These are phyloP conservation scores for Phacellophora camtschatica DNA, from an alignment of 30 jellyfish, hydroid and myxozoan genomes.

Conservation along the genomic window DNA sequence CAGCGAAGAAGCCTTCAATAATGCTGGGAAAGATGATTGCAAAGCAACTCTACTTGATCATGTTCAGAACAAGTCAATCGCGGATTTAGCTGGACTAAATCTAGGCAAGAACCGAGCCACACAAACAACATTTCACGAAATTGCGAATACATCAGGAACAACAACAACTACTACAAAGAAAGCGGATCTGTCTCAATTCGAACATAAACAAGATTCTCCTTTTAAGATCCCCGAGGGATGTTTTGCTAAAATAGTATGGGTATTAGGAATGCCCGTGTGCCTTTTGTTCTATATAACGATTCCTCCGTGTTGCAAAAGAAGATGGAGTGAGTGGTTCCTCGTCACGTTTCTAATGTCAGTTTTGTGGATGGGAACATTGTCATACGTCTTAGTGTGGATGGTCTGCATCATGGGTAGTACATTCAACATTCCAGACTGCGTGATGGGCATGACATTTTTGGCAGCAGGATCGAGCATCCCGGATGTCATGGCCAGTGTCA, in stretches of 20 bases:
- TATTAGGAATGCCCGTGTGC: slow-evolving; percentile 95
- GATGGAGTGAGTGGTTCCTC: slow-evolving; percentile 93
- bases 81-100: slow-evolving; percentile 46
- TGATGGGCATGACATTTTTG: slow-evolving; percentile 99
- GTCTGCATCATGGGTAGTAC: slow-evolving; percentile 94
- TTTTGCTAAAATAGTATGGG: slow-evolving; percentile 80
- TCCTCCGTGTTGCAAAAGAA: slow-evolving; percentile 93
- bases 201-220: slow-evolving; percentile 94
- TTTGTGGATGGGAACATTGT: slow-evolving; percentile 92
- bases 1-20: background rate
- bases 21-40: background rate
- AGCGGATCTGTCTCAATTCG: slow-evolving; percentile 83
- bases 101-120: slow-evolving; percentile 44
- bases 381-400: slow-evolving; percentile 99
- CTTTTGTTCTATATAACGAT: slow-evolving; percentile 82
- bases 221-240: slow-evolving; percentile 81
- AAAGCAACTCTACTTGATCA: slow-evolving; percentile 8
- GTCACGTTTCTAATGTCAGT: slow-evolving; percentile 97
- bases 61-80: slow-evolving; percentile 24
- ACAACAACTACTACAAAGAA: slow-evolving; percentile 13
- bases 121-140: slow-evolving; percentile 48
- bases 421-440: slow-evolving; percentile 97
- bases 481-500: slow-evolving; percentile 98
- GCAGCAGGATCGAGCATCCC: slow-evolving; percentile 99
- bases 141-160: background rate